Percentiles rank a stretch among this genome's conserved stretches.
These are phyloP conservation scores for Spheniscus mendiculus DNA, from an alignment of 2,113 vertebrate species.

Conservation along the genomic window DNA sequence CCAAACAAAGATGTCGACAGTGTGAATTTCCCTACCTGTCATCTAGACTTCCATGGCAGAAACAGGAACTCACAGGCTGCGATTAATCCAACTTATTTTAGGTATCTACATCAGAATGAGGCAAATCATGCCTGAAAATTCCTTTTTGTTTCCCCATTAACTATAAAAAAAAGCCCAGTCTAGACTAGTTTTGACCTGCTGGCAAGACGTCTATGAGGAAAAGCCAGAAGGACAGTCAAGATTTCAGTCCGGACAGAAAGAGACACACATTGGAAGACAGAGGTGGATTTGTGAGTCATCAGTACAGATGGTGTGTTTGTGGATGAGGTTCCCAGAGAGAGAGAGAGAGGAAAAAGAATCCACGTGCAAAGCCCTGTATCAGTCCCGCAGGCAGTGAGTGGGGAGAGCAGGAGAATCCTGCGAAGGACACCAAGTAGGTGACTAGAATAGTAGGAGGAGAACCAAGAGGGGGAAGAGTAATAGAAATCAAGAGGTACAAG, in stretches of 20 bases:
- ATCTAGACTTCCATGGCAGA: not conserved
- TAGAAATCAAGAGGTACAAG: not conserved
- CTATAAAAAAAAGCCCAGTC: not conserved
- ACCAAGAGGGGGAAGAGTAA: not conserved
- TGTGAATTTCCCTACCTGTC: not conserved
- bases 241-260: not conserved
- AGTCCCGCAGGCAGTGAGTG: not conserved
- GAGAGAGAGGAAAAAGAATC: not conserved
- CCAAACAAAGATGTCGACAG: accelerated
- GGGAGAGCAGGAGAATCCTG: not conserved
- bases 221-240: conserved; percentile 29
- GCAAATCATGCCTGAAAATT: conserved; percentile 4
- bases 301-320: not conserved
- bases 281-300: not conserved
- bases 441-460: not conserved
- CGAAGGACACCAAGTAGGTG: not conserved
- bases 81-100: not conserved
- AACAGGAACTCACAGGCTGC: not conserved
- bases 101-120: not conserved
- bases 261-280: not conserved
- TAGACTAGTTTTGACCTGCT: conserved; percentile 3
- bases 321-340: not conserved
- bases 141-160: not conserved
- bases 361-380: not conserved
- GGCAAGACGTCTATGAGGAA: not conserved